These are phyloP conservation scores for Pygoscelis adeliae DNA, from an alignment of 2,113 vertebrate species.

Conservation along the genomic window DNA sequence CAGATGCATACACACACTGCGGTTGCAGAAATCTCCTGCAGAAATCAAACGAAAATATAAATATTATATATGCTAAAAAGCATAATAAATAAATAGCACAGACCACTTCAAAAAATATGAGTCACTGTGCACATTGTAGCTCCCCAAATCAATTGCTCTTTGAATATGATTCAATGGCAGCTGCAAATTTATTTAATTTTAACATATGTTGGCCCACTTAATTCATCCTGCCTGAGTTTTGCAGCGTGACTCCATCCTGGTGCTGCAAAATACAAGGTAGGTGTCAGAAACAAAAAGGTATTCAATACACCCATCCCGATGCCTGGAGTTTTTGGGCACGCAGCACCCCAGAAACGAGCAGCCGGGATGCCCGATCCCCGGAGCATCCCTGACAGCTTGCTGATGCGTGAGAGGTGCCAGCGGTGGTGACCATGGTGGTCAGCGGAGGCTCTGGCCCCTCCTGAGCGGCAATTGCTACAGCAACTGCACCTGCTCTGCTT, in stretches of 20 bases:
- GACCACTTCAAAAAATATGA: neutral
- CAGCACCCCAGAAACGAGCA: neutral
- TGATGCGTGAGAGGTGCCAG: fast-evolving
- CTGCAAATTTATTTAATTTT: constrained; percentile 16
- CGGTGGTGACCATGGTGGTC: neutral
- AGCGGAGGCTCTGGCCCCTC: neutral
- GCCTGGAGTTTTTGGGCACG: neutral
- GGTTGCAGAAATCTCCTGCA: neutral
- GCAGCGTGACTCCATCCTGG: neutral
- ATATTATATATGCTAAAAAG: neutral
- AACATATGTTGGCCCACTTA: neutral
- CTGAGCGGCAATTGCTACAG: neutral
- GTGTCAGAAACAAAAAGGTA: neutral
- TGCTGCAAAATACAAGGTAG: neutral
- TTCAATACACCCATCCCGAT: neutral
- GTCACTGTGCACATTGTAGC: neutral
- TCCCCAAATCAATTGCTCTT: neutral
- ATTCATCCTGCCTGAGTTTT: neutral
- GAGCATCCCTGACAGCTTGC: neutral
- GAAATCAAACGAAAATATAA: neutral
- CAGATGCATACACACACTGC: fast-evolving
- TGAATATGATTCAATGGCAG: neutral
- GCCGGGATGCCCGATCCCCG: fast-evolving
- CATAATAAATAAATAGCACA: neutral
- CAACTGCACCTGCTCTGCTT: neutral